Percentiles rank a stretch among this genome's conserved stretches.
Conservation (phyloP, 2,888 invertebrate species). For the Drosophila macrospina region DNA sequence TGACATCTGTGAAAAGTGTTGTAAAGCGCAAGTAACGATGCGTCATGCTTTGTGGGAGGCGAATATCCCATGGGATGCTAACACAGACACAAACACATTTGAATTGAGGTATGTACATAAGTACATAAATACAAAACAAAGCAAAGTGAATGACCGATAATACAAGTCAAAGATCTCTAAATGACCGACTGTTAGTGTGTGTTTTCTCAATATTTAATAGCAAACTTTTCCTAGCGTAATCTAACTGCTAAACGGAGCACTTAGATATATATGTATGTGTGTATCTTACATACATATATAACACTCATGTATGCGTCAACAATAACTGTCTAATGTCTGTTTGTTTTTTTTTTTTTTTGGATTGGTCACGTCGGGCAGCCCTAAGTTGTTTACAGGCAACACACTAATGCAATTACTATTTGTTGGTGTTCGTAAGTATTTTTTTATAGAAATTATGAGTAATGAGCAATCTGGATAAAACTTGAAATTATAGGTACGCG, state of each 20-base stretch:
- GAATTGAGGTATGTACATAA: conserved; percentile 62
- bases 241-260: conserved; percentile 19
- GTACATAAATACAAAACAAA: conserved; percentile 50
- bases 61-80: conserved; percentile 36
- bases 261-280: conserved; percentile 1
- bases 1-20: conserved; percentile 63
- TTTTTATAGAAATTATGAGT: conserved; percentile 68
- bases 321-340: conserved; percentile 23
- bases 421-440: conserved; percentile 26
- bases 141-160: conserved; percentile 72
- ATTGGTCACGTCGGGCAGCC: conserved; percentile 40
- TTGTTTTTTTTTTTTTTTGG: conserved; percentile 6
- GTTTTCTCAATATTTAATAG: conserved; percentile 29
- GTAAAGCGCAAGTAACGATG: conserved; percentile 57
- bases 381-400: conserved; percentile 42
- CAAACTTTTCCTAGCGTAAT: conserved; percentile 25
- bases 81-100: conserved; percentile 48
- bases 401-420: conserved; percentile 32
- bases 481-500: conserved; percentile 39
- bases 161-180: conserved; percentile 58
- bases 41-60: conserved; percentile 68
- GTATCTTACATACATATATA: not conserved
- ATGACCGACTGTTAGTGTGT: conserved; percentile 19
- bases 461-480: conserved; percentile 69
- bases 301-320: conserved; percentile 14